Percentiles rank a stretch among this genome's conserved stretches.
These are phyloP conservation scores for Oceanodroma tethys DNA, from an alignment of 2,113 vertebrate species.

Conservation along the genomic window DNA sequence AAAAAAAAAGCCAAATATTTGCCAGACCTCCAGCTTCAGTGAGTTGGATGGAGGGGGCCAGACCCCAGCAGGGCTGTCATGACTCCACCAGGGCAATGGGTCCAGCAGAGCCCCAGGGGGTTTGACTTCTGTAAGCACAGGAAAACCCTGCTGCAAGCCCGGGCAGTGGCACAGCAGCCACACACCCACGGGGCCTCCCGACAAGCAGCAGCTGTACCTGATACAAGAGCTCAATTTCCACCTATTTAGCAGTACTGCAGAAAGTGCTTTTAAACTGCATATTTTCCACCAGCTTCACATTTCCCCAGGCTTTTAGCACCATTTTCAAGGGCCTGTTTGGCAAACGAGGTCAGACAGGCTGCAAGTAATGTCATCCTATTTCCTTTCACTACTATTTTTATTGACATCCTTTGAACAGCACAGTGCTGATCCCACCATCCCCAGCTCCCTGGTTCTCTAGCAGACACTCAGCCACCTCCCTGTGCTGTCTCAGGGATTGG, in stretches of 20 bases:
- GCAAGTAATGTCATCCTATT: not conserved
- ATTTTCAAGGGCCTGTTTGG: not conserved
- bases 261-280: not conserved
- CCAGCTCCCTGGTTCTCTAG: not conserved
- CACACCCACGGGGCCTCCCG: not conserved
- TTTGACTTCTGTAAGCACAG: too few species aligned
- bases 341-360: not conserved
- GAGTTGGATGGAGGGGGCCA: not conserved
- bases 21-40: not conserved
- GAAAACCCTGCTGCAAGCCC: not conserved
- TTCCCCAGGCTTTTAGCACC: not conserved
- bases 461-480: not conserved
- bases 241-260: not conserved
- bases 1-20: not conserved
- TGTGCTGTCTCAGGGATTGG: too few species aligned
- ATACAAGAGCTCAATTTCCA: not conserved
- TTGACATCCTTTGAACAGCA: not conserved
- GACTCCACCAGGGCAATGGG: not conserved
- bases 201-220: not conserved
- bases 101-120: not conserved
- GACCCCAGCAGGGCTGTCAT: not conserved
- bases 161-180: not conserved
- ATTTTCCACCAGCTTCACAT: not conserved
- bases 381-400: not conserved
- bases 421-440: not conserved